These are phyloP conservation scores for Helicoverpa armigera DNA, from an alignment of 1,140 invertebrate species.

Conservation along the genomic window DNA sequence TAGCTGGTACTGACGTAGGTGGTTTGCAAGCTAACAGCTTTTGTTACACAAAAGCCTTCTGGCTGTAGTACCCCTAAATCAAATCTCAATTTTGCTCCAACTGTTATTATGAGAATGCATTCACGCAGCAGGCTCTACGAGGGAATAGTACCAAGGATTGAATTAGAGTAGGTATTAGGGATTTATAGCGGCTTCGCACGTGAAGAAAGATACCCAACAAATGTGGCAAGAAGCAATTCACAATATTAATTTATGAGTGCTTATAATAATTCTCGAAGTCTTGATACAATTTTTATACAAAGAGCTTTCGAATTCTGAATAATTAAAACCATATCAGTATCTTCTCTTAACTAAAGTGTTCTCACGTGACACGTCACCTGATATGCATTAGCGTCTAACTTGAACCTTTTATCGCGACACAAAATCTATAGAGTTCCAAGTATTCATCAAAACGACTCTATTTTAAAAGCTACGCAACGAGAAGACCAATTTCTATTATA, in stretches of 20 bases:
- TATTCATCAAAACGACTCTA: constrained; percentile 18
- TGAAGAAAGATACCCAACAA: too few relatives aligned
- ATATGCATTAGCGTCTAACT: background rate
- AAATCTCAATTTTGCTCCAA: background rate
- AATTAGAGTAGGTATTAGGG: too few relatives aligned
- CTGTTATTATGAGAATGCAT: background rate
- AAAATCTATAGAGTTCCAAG: background rate
- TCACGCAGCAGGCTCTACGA: too few relatives aligned
- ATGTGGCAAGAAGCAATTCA: too few relatives aligned
- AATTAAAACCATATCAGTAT: background rate
- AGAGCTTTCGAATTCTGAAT: background rate
- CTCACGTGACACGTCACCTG: background rate
- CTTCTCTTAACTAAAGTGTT: background rate
- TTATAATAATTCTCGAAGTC: too few relatives aligned
- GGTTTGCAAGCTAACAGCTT: constrained; percentile 18
- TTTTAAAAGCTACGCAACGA: background rate
- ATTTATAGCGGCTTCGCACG: too few relatives aligned
- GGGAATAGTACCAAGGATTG: too few relatives aligned
- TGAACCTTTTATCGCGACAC: background rate
- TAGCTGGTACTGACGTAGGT: constrained; percentile 25
- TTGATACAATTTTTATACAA: too few relatives aligned
- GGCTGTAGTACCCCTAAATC: background rate
- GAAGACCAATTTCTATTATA: background rate
- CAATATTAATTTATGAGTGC: too few relatives aligned
- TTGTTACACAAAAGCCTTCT: constrained; percentile 20